A percentile compares a stretch with the other conserved stretches of the same genome.
Conservation (phyloP, 2,113 vertebrate species). For the Eptatretus burgeri region DNA sequence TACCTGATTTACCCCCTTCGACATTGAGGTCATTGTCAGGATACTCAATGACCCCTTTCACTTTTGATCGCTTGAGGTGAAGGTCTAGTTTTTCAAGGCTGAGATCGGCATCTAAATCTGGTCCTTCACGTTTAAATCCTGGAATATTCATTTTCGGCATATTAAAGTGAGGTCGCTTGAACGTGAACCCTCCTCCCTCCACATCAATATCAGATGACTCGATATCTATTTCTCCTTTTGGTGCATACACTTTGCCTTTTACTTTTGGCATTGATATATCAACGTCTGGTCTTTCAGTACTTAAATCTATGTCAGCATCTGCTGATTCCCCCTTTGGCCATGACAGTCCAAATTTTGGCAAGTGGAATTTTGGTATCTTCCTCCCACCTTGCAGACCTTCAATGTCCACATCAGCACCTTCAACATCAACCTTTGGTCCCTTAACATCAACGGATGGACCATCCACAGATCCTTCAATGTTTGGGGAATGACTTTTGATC, state of each 20-base stretch:
- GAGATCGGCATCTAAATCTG: too few relatives aligned
- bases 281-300: constrained; percentile 9
- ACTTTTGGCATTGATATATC: constrained; percentile 9
- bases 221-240: not conserved
- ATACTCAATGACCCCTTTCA: too few relatives aligned
- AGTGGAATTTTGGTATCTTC: constrained; percentile 9
- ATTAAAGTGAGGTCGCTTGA: too few relatives aligned
- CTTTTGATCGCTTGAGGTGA: too few relatives aligned
- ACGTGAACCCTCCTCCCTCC: not conserved
- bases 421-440: constrained; percentile 10
- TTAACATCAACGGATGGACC: constrained; percentile 11
- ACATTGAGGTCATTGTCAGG: too few relatives aligned
- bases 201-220: constrained; percentile 9
- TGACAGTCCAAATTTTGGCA: constrained; percentile 9
- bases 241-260: not conserved
- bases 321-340: constrained; percentile 7
- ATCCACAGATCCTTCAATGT: not conserved
- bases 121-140: too few relatives aligned
- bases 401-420: constrained; percentile 9
- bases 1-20: too few relatives aligned
- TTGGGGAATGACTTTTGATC: not conserved
- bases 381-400: constrained; percentile 7
- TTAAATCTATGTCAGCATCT: constrained; percentile 8
- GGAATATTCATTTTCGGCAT: too few relatives aligned
- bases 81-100: too few relatives aligned